Base-by-base conservation (phyloP, 2,888 invertebrate genomes). In the Parasteatoda lunata region DNA sequence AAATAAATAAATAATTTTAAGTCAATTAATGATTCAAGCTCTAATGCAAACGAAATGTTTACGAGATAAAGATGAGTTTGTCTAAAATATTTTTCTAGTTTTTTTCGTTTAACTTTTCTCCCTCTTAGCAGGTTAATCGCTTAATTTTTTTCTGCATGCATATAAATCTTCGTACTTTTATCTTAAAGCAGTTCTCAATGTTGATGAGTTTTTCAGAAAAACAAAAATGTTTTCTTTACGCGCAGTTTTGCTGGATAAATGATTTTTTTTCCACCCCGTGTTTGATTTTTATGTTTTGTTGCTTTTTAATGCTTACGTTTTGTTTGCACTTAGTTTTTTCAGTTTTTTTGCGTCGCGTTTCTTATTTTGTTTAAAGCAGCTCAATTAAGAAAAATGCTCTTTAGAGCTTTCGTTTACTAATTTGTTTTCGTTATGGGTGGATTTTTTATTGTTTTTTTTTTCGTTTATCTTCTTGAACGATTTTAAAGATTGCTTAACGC, bases 1-100 rank as follows among this genome's bases (percentile, higher is more conserved):
- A 85, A 80, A 77, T 86, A 86, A 86, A 77, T 86, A 86, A 86
- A 80, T 86, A 86, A 80, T 80, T 77, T 70, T 75, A 76, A 86
- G 72, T 86, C 85, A 86, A 86, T 86, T 86, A 86, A 86, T 86
- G 85, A 86, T 70, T 75, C 48, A 49, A 51, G 80, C 85, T 86
- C 80, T 79, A 70, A n/a, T 49, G 13, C 80, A 80, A 81, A 86
- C 80, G 85, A 86, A 86, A 86, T 86, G 85, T 86, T 86, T 86
- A 86, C 80, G 85, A 86, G 80, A 79, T 80, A 80, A 86, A 81
- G 85, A 72, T 86, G 85, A 86, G 80, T 86, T 86, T 68, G 80
- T 66, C 80, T 86, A 80, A 86, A 86, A 86, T 71, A 75, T 64
- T 71, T 68, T 64, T 84, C 64, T 66, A 66, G 48, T 77, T 71